Conservation (phyloP, 2,113 vertebrate genomes). For the Calyptommatus sinebrachiatus region DNA sequence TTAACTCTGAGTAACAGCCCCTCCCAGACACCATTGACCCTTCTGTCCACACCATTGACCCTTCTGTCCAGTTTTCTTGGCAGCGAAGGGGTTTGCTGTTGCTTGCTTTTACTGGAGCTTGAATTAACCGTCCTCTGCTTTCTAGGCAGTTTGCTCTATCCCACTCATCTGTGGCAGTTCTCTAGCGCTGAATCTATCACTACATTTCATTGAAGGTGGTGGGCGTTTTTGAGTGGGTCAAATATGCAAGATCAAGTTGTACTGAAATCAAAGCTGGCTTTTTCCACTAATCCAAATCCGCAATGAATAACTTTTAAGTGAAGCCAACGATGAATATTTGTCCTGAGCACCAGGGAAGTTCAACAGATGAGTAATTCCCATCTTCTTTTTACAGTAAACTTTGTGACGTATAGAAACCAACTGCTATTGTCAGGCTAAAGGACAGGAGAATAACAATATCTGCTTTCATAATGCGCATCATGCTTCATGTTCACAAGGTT, state of each 20-base stretch:
- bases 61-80: too few relatives aligned
- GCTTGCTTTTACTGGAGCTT: too few relatives aligned
- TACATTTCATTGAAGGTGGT: not conserved
- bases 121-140: too few relatives aligned
- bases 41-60: too few relatives aligned
- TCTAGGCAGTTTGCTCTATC: too few relatives aligned
- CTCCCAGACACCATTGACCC: too few relatives aligned
- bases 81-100: too few relatives aligned
- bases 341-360: not conserved
- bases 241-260: not conserved
- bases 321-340: not conserved
- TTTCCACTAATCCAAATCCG: not conserved
- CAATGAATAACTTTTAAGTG: not conserved
- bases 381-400: not conserved
- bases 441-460: not conserved
- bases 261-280: not conserved
- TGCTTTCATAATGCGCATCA: not conserved
- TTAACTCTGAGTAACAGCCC: too few relatives aligned
- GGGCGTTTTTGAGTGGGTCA: not conserved
- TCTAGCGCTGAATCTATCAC: not conserved
- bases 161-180: too few relatives aligned
- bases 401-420: not conserved
- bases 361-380: slow-evolving; percentile 3
- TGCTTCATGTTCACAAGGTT: not conserved
- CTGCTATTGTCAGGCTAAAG: not conserved